These are phyloP conservation scores for Machaerirhynchus nigripectus DNA, from an alignment of 2,113 vertebrate genomes.

Conservation along the genomic window DNA sequence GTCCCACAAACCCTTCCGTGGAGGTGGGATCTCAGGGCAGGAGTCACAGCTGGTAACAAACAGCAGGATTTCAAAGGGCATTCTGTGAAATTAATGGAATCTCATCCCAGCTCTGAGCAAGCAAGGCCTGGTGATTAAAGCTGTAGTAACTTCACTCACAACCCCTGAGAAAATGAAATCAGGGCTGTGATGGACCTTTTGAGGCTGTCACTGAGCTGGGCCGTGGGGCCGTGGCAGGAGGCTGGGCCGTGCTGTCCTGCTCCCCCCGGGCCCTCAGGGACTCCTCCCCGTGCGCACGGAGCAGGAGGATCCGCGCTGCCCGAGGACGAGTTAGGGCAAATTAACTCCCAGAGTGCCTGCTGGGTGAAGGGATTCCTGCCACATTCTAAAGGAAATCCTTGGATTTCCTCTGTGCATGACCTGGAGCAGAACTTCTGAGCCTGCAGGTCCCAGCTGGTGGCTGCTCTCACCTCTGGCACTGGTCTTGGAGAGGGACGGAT, in stretches of 20 bases:
- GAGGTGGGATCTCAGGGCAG: neutral
- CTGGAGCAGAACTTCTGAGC: neutral
- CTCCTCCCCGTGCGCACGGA: neutral
- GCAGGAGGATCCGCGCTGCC: neutral
- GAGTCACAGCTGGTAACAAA: neutral
- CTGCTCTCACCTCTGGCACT: neutral
- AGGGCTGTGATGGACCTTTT: rapidly evolving
- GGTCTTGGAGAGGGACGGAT: neutral
- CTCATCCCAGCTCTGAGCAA: neutral
- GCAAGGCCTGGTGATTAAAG: neutral
- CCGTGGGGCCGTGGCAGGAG: rapidly evolving
- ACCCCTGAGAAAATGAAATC: rapidly evolving
- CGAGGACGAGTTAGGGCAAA: rapidly evolving
- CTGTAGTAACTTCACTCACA: neutral
- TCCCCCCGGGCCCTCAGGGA: neutral
- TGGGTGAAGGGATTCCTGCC: neutral
- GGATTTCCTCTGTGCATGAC: neutral
- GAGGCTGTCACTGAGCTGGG: neutral
- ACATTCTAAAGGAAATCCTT: neutral
- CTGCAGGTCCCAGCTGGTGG: neutral
- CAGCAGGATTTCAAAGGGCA: too few relatives aligned
- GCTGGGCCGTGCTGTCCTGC: neutral
- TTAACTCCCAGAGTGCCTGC: neutral
- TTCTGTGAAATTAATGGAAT: neutral
- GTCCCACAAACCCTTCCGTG: rapidly evolving